Conservation (phyloP, 1,140 invertebrate species). For the Theocolax elegans region DNA sequence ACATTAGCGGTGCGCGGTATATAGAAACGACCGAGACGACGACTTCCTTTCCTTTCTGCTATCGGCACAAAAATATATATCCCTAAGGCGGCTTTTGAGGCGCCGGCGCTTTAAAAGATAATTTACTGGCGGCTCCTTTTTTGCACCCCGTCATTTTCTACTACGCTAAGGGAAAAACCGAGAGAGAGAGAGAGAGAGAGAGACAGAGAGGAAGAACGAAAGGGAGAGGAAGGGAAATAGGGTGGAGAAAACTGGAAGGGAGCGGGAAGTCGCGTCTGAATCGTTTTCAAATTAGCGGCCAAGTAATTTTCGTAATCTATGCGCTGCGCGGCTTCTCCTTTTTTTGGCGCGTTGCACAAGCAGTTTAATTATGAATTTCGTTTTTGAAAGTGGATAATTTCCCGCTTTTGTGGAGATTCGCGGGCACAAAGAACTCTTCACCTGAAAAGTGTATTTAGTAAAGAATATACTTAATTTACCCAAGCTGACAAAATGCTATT, state of each 20-base stretch:
- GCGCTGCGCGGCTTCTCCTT: not conserved
- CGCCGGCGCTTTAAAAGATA: constrained; percentile 31
- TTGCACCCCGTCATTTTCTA: not conserved
- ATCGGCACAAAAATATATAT: constrained; percentile 30
- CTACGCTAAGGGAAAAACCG: constrained; percentile 32
- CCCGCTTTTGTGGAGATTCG: not conserved
- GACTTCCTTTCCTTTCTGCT: constrained; percentile 21
- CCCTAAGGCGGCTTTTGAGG: not conserved
- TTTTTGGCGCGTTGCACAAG: not conserved
- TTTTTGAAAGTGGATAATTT: not conserved
- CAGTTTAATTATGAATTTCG: constrained; percentile 5
- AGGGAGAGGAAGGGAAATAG: constrained; percentile 11
- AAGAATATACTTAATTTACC: no score
- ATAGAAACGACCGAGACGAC: not conserved
- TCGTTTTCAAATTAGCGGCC: constrained; percentile 24
- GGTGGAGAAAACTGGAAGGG: no score
- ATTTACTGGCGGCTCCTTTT: constrained; percentile 25
- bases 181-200: no score
- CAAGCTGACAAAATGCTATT: no score
- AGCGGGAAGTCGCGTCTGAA: constrained; percentile 25
- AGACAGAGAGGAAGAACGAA: not conserved
- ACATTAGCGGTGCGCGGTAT: constrained; percentile 44
- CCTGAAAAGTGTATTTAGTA: no score
- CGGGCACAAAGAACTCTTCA: no score
- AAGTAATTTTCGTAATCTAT: not conserved